Evolutionary conservation across 2,113 vertebrate species (phyloP), one percentile per base, ranked within the genome.

Genomic region (Mus pahari): DNA sequence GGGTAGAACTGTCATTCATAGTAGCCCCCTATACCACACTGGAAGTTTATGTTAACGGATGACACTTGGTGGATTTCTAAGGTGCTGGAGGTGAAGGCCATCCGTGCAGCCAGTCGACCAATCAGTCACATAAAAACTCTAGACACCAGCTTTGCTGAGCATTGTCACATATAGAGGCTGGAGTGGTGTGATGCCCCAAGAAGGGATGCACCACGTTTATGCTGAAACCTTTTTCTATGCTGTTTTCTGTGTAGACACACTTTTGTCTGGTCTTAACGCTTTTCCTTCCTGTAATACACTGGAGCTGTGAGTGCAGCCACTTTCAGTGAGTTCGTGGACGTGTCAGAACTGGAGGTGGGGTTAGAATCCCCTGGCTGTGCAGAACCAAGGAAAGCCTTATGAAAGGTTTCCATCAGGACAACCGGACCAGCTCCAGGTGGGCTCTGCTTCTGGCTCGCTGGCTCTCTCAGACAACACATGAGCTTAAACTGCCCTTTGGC

Each of bases 171-270:
- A 0, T 12, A 16, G 10, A 33, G 45, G 16, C 13, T 19, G 3
- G 58, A 33, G 84, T 3, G 4, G 31, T 16, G 11, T 19, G 4
- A 48, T 5, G 1, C 64, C 20, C 74, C 62, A 28, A 71, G 33
- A 17, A 50, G 0, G 26, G 81, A 6, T n/a, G 33, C 36, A 13
- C 68, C 1, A 0, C 28, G 39, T 39, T 1, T 50, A 20, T 17
- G 5, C 20, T 24, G 22, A 79, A 86, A 16, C 17, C 16, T 11
- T 86, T 13, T 58, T 19, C 3, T 14, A 11, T 8, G 45, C 33
- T 13, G 48, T 28, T 28, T 24, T 8, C 33, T 10, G 7, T 10
- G 28, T 31, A 1, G n/a, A 42, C 24, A 53, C 75, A 89, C 73
- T 66, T 86, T 45, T 74, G 11, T 39, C 20, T 90, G 24, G 31